Evolutionary conservation across 2,797 vertebrate species (phyloP).

Genomic region (Columba guinea): DNA sequence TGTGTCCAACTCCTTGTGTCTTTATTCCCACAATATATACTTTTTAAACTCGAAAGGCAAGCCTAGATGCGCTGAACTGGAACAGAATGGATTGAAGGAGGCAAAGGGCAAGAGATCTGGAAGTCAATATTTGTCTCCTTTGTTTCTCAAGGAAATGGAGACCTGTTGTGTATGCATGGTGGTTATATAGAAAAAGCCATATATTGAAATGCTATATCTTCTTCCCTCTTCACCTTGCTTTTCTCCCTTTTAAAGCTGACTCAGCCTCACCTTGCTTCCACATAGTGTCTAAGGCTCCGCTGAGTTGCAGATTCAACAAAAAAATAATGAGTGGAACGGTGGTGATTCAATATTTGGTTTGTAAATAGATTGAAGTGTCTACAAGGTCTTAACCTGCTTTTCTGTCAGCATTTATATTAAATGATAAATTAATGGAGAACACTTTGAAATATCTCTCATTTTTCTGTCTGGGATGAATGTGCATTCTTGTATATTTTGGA

Average conservation of each 20-base stretch:
- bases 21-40: background rate
- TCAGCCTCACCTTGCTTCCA: slow-evolving; percentile 48
- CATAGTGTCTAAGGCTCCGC: slow-evolving; percentile 52
- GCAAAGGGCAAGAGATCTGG: background rate
- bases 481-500: background rate
- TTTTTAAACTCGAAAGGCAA: background rate
- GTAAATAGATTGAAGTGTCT: slow-evolving; percentile 74
- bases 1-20: background rate
- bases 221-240: background rate
- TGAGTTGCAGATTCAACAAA: slow-evolving; percentile 60
- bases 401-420: slow-evolving; percentile 91
- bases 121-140: background rate
- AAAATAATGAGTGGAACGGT: slow-evolving; percentile 36
- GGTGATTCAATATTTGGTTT: slow-evolving; percentile 62
- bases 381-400: slow-evolving; percentile 77
- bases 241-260: slow-evolving; percentile 52
- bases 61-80: background rate
- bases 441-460: slow-evolving; percentile 14
- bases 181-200: slow-evolving; percentile 42
- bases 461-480: slow-evolving; percentile 25
- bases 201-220: slow-evolving; percentile 35
- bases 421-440: slow-evolving; percentile 81
- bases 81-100: background rate
- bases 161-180: slow-evolving; percentile 18
- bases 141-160: background rate